Percentiles rank a stretch among this genome's conserved stretches.
phyloP scores from a whole-genome alignment of 2,113 vertebrate species.

The Percina caprodes region DNA sequence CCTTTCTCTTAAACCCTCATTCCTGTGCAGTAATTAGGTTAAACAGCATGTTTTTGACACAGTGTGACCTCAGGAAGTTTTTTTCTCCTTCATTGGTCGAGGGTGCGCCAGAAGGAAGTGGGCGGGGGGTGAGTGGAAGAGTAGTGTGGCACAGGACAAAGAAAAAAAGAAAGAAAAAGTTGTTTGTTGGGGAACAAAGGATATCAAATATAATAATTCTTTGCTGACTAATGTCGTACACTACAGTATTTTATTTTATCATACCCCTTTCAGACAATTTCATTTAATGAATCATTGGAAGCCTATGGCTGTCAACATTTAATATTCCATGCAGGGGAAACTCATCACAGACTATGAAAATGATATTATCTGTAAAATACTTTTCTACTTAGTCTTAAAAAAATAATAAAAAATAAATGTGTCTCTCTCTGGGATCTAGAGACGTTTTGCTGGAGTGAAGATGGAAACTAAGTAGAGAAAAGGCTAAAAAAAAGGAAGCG shows the following conservation, averaged over 20 bases:
- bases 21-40: slow-evolving; percentile 57
- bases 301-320: neutral
- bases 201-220: neutral
- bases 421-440: neutral
- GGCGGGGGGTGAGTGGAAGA: neutral
- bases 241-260: too few species aligned
- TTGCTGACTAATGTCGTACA: neutral
- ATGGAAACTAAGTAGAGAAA: neutral
- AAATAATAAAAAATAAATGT: neutral
- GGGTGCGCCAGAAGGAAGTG: slow-evolving; percentile 44
- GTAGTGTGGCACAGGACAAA: neutral
- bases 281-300: neutral
- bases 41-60: slow-evolving; percentile 54
- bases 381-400: neutral
- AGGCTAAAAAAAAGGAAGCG: neutral
- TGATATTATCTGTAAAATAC: neutral
- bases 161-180: neutral
- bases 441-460: neutral
- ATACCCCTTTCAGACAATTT: neutral
- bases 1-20: slow-evolving; percentile 9
- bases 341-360: neutral
- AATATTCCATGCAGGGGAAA: neutral
- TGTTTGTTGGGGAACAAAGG: neutral
- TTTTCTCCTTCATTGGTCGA: slow-evolving; percentile 31
- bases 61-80: slow-evolving; percentile 63